Evolutionary conservation across 2,888 invertebrate species (phyloP).

Genomic region (Thymelicus acteon): DNA sequence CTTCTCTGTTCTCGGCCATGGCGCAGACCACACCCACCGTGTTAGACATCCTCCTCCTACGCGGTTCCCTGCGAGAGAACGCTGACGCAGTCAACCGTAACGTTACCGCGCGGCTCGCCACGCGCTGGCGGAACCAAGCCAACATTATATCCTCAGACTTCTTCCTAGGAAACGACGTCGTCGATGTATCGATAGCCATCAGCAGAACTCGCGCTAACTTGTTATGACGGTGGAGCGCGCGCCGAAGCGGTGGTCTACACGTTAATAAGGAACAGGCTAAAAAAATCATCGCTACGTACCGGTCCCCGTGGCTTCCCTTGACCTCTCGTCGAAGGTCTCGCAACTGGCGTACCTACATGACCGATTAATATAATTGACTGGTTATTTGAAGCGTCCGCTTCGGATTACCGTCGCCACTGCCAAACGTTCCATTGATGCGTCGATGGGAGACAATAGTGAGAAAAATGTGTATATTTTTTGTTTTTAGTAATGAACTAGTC

Average conservation of each 20-base stretch:
- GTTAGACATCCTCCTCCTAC: slow-evolving; percentile 85
- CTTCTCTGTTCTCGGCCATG: slow-evolving; percentile 88
- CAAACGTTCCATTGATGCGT: slow-evolving; percentile 51
- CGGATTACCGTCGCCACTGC: slow-evolving; percentile 52
- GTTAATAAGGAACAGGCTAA: slow-evolving; percentile 49
- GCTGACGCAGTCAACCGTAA: slow-evolving; percentile 89
- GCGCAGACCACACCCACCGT: slow-evolving; percentile 89
- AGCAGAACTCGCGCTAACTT: slow-evolving; percentile 70
- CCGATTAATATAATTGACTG: slow-evolving; percentile 52
- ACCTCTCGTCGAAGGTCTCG: slow-evolving; percentile 41
- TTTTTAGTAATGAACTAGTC: slow-evolving; percentile 65
- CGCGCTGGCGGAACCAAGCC: slow-evolving; percentile 87
- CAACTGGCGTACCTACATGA: slow-evolving; percentile 50
- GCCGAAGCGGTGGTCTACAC: slow-evolving; percentile 64
- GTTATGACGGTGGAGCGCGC: slow-evolving; percentile 70
- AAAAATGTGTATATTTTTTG: slow-evolving; percentile 62
- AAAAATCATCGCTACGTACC: slow-evolving; percentile 39
- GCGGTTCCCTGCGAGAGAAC: slow-evolving; percentile 86
- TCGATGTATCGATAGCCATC: slow-evolving; percentile 86
- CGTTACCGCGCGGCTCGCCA: slow-evolving; percentile 87
- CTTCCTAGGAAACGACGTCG: slow-evolving; percentile 88
- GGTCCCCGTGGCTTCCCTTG: slow-evolving; percentile 56
- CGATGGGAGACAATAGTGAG: slow-evolving; percentile 62
- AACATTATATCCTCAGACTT: slow-evolving; percentile 91
- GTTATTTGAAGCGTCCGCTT: slow-evolving; percentile 52